Evolutionary conservation across 1,140 invertebrate genomes (phyloP), one percentile per base, ranked within the genome.

Genomic region (Papilio polytes): DNA sequence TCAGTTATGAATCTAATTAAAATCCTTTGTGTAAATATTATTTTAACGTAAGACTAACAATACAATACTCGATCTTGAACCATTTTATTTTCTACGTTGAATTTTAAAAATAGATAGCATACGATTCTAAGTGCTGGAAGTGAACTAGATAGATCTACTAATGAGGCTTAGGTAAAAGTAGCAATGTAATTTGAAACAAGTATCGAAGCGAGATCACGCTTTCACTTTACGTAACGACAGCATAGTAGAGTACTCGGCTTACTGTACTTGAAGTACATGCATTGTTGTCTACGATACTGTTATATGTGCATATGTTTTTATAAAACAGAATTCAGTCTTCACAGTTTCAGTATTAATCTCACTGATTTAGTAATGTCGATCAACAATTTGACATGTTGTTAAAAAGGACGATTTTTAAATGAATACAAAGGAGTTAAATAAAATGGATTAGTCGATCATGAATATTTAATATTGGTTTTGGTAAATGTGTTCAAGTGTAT

Each of bases 161-260:
- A 70, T 70, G 63, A 31, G 63, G 26, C 63, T 70, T 70, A 31
- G 63, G 63, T 70, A 70, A 70, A 36, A 70, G 63, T 70, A 26
- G 59, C 59, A 66, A 31, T 66, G 63, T 70, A 31, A 70, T 70
- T 70, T 70, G 13, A 70, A 70, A 70, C 63, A 31, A 31, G 63
- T 70, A 13, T 70, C 63, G 26, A 36, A 31, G 63, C 26, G 63
- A 31, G 26, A 31, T 31, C 15, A 36, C 63, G 63, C 63, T 70
- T 70, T 70, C 63, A 70, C 63, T 70, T 70, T 70, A 26, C 63
- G 63, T 70, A 70, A 70, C 26, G 22, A 70, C 26, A 70, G 63
- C 12, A 31, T 31, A 66, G 63, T 66, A 31, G 20, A 22, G 10
- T n/a, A 56, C 53, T 20, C n/a, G 53, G 9, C 0, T 9, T 1